Evolutionary conservation across 2,113 vertebrate genomes (phyloP), one percentile per base, ranked within the genome.

Genomic region (Pluvianellus socialis): DNA sequence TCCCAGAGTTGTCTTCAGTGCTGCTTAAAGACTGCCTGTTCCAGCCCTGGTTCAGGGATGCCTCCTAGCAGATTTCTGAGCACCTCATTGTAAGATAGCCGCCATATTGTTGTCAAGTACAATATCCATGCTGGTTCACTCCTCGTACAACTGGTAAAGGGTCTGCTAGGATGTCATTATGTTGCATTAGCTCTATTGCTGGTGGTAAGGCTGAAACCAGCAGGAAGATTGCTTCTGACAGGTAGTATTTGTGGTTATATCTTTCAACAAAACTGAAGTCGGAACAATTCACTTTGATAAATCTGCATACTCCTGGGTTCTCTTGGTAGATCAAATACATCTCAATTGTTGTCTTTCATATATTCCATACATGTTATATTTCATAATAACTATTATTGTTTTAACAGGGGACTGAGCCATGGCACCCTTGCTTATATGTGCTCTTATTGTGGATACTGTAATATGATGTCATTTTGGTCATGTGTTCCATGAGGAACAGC

Each of bases 1-100:
- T 72, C 19, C n/a, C 0, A 0, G 58, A 14, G 12, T 45, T 61
- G 19, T 62, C 32, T 75, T 22, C 26, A 22, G 8, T 0, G 2
- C 47, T 62, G 67, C 44, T 70, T 62, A 35, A 55, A 55, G 42
- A 45, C 32, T 55, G 18, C 0, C 1, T 32, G 8, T 16, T 20
- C 38, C 50, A 50, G 27, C 40, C 40, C 40, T 45, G 40, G 23
- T 49, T 71, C 42, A 74, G 47, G 28, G 35, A 75, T 90, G 61
- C 45, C 67, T 87, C 45, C 67, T 28, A 45, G 61, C 24, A 55
- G 32, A 49, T n/a, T 61, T 74, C n/a, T 55, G 40, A 66, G 77
- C 24, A 59, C 27, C 38, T 88, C 8, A 24, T 68, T 68, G 27
- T 88, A 10, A 53, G 66, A 47, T 27, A 49, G 44, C 24, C 16